phyloP scores from a whole-genome alignment of 1,140 invertebrate genomes.

The Magallana gigas region DNA sequence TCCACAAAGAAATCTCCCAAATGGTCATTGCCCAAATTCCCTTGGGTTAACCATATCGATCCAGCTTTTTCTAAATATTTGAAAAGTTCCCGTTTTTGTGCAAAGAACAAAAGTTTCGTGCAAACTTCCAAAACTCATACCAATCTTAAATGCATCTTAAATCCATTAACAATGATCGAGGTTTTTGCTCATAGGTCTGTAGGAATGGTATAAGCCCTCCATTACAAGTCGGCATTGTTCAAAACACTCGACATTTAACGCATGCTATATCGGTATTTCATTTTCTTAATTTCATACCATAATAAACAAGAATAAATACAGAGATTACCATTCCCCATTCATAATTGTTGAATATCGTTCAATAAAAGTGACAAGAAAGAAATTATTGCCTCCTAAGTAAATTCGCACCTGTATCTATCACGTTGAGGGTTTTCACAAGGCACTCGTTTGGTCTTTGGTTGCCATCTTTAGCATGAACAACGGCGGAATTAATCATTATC shows the following conservation, averaged over 20 bases:
- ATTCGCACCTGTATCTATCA: conserved; percentile 37
- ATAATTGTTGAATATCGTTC: conserved; percentile 38
- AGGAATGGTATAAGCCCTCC: conserved; percentile 6
- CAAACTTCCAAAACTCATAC: conserved; percentile 30
- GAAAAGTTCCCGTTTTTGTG: background rate
- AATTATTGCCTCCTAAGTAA: conserved; percentile 32
- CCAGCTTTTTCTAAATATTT: conserved; percentile 9
- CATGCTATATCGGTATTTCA: conserved; percentile 35
- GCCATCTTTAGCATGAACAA: conserved; percentile 35
- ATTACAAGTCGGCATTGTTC: conserved; percentile 22
- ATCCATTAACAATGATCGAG: conserved; percentile 31
- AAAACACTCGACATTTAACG: conserved; percentile 10
- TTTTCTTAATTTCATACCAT: conserved; percentile 38
- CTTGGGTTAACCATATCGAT: conserved; percentile 16
- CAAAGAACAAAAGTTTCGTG: conserved; percentile 35
- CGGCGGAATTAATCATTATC: conserved; percentile 33
- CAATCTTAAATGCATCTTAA: conserved; percentile 36
- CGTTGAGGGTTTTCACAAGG: background rate
- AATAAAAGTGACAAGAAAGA: conserved; percentile 38
- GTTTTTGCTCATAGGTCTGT: conserved; percentile 31
- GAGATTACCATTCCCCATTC: conserved; percentile 33
- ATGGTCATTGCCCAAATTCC: conserved; percentile 26
- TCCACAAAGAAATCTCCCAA: conserved; percentile 22
- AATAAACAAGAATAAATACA: conserved; percentile 29
- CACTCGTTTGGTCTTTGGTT: conserved; percentile 29